Conservation (phyloP, 92 coral and sea anemone genomes). For the Metridium senile region DNA sequence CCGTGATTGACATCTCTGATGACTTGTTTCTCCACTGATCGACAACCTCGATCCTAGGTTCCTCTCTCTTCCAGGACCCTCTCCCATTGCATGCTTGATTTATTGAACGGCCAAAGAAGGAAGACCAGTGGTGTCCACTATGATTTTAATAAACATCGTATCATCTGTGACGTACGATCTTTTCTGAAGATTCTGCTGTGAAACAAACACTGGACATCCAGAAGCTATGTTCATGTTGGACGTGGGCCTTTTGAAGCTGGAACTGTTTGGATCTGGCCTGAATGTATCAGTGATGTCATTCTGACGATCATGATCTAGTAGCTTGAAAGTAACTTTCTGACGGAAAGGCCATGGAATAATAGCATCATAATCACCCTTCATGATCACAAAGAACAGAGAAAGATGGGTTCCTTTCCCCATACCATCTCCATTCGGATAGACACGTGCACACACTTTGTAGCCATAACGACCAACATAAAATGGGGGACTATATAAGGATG, state of each 20-base stretch:
- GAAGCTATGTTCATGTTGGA: slow-evolving; percentile 88
- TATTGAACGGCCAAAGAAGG: slow-evolving; percentile 25
- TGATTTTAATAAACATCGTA: slow-evolving; percentile 59
- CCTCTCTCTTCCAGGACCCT: too few relatives aligned
- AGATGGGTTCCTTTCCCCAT: slow-evolving; percentile 78
- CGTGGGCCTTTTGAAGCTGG: slow-evolving; percentile 79
- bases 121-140: slow-evolving; percentile 61
- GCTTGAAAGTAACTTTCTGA: slow-evolving; percentile 79
- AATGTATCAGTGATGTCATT: slow-evolving; percentile 72
- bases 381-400: slow-evolving; percentile 87
- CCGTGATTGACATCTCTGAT: too few relatives aligned
- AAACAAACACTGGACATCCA: slow-evolving; percentile 77
- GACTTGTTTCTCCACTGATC: too few relatives aligned
- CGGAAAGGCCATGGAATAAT: slow-evolving; percentile 89
- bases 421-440: slow-evolving; percentile 83
- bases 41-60: too few relatives aligned
- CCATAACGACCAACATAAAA: slow-evolving; percentile 86
- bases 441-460: slow-evolving; percentile 84
- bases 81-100: too few relatives aligned
- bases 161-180: slow-evolving; percentile 69
- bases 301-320: slow-evolving; percentile 78
- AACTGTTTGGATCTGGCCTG: slow-evolving; percentile 88
- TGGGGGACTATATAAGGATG: slow-evolving; percentile 85
- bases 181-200: slow-evolving; percentile 52
- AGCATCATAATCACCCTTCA: slow-evolving; percentile 92